phyloP scores from a whole-genome alignment of 2,888 invertebrate genomes.

The Cephus rjabovi region DNA sequence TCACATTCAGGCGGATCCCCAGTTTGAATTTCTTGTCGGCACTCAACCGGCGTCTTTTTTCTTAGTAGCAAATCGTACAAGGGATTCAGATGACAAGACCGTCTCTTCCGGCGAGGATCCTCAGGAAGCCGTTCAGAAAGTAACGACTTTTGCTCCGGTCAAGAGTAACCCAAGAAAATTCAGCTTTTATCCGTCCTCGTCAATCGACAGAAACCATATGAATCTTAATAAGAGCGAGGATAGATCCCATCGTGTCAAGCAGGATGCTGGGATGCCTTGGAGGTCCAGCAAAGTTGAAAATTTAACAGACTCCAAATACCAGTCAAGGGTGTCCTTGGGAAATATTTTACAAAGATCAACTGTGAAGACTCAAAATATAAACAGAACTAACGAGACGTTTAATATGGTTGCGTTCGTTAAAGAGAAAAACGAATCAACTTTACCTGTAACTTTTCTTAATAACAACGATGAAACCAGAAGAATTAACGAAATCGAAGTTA shows the following conservation, averaged over 20 bases:
- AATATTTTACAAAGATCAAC: neutral
- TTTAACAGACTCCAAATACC: neutral
- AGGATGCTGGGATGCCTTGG: neutral
- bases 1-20: conserved; percentile 34
- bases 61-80: neutral
- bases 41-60: conserved; percentile 7
- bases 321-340: neutral
- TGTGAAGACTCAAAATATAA: neutral
- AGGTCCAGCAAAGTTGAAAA: neutral
- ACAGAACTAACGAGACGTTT: neutral
- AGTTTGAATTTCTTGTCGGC: conserved; percentile 33
- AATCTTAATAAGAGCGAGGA: neutral
- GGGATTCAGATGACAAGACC: neutral
- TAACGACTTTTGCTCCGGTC: neutral
- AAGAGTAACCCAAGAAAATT: neutral
- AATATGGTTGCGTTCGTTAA: neutral
- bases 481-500: neutral
- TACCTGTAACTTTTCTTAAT: neutral
- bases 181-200: neutral
- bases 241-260: neutral
- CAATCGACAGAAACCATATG: neutral
- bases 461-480: neutral
- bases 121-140: neutral
- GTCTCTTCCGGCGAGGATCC: neutral
- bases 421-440: neutral